These are phyloP conservation scores for Cepphus grylle DNA, from an alignment of 2,113 vertebrate species.

Conservation along the genomic window DNA sequence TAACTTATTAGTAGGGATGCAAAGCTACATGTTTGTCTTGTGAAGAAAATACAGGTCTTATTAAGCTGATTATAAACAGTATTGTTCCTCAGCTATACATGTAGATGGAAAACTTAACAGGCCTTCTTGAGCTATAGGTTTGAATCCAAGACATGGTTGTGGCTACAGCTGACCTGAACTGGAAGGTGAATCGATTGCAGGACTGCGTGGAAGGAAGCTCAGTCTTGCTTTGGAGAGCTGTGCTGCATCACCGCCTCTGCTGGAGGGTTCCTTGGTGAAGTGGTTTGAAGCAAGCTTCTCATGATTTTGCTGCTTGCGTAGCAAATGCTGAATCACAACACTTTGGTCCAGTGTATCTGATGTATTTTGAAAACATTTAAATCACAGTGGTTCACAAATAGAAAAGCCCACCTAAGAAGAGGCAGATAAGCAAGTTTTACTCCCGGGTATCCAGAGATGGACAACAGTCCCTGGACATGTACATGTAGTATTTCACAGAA, in stretches of 20 bases:
- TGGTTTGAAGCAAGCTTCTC: not conserved
- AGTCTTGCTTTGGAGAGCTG: not conserved
- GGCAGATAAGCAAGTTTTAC: not conserved
- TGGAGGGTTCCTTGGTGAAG: not conserved
- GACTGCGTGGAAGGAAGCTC: not conserved
- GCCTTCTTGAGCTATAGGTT: not conserved
- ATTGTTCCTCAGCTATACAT: not conserved
- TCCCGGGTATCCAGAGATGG: not conserved
- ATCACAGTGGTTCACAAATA: not conserved
- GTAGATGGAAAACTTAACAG: not conserved
- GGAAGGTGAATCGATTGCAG: fast-evolving
- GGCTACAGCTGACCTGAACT: not conserved
- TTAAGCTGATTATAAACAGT: not conserved
- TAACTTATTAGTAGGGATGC: not conserved
- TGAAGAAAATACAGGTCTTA: not conserved
- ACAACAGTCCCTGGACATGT: fast-evolving
- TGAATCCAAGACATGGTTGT: not conserved
- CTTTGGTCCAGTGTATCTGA: not conserved
- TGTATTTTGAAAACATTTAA: not conserved
- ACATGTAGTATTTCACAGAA: not conserved
- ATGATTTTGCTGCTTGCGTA: not conserved
- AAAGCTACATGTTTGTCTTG: not conserved
- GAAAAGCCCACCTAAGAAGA: not conserved
- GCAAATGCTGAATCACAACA: not conserved
- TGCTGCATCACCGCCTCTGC: not conserved